phyloP scores from a whole-genome alignment of 2,888 invertebrate species.

The Sepiola atlantica region DNA sequence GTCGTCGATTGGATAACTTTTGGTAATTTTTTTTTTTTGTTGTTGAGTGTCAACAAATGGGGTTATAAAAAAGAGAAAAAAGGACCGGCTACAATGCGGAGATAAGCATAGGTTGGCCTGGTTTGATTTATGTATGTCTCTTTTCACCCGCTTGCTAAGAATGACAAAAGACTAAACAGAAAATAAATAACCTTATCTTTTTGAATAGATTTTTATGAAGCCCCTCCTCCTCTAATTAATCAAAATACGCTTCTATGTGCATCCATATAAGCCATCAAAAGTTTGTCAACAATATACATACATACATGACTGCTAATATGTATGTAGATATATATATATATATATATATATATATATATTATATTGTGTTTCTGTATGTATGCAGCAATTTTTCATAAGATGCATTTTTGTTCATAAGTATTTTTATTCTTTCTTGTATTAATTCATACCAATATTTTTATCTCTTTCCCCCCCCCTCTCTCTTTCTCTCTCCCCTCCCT shows the following conservation, averaged over 20 bases:
- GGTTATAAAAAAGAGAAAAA: neutral
- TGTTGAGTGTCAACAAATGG: neutral
- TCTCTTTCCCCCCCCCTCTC: no score
- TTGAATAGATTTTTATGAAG: neutral
- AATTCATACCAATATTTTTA: no score
- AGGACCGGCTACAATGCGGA: neutral
- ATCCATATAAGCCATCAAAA: neutral
- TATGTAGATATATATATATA: no score
- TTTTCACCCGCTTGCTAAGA: neutral
- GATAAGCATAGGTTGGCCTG: neutral
- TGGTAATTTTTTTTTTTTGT: neutral
- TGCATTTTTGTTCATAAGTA: no score
- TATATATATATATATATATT: no score
- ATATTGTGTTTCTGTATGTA: no score
- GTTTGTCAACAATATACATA: no score
- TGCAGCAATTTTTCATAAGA: no score
- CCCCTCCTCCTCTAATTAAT: neutral
- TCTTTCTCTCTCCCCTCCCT: no score
- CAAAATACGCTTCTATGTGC: neutral
- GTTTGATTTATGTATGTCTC: neutral
- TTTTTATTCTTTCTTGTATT: no score
- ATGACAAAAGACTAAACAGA: neutral
- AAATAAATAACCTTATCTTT: neutral
- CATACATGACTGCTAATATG: no score
- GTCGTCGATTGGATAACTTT: neutral